phyloP scores from a whole-genome alignment of 2,888 invertebrate species.

The Meta bourneti region DNA sequence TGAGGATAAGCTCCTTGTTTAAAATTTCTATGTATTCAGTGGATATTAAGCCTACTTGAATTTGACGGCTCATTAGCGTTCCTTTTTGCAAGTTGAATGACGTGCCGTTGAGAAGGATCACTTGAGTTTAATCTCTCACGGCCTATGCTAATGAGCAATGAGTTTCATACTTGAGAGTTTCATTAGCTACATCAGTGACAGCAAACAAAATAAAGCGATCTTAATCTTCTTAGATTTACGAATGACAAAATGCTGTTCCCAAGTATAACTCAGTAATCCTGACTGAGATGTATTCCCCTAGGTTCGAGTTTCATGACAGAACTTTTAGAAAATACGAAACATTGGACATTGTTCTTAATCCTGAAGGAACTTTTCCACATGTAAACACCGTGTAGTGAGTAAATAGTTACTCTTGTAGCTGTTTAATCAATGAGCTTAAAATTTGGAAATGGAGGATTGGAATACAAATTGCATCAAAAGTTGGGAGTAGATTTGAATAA shows the following conservation, averaged over 20 bases:
- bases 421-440: neutral
- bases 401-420: neutral
- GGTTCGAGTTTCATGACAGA: neutral
- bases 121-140: neutral
- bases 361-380: neutral
- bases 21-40: neutral
- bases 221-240: neutral
- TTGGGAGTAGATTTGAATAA: too few species aligned
- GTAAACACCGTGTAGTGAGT: neutral
- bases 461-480: too few species aligned
- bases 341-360: neutral
- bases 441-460: neutral
- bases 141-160: neutral
- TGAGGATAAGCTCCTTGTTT: neutral
- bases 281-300: neutral
- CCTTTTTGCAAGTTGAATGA: neutral
- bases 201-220: neutral
- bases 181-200: neutral
- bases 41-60: neutral
- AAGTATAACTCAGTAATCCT: neutral
- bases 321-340: neutral
- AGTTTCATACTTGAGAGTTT: neutral
- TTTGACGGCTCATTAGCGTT: neutral
- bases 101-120: constrained; percentile 32
- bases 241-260: neutral